Evolutionary conservation across 2,113 vertebrate genomes (phyloP).

Genomic region (Aptenodytes patagonicus): DNA sequence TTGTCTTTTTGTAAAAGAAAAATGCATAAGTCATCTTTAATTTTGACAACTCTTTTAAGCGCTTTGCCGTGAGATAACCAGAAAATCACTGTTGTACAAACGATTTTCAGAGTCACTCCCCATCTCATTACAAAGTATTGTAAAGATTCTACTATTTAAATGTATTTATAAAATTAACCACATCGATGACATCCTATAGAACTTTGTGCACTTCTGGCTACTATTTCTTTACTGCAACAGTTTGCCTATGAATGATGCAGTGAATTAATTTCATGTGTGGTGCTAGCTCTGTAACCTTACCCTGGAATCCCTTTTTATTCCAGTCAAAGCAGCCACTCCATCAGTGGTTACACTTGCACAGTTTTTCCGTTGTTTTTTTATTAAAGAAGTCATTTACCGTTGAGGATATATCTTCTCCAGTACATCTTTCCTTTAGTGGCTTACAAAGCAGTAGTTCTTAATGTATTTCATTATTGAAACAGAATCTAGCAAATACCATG

Average conservation of each 20-base stretch:
- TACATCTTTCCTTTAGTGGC: background rate
- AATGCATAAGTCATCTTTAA: background rate
- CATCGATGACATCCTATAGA: accelerated
- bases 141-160: background rate
- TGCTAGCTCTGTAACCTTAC: background rate
- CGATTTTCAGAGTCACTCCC: background rate
- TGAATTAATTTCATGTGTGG: background rate
- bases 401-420: background rate
- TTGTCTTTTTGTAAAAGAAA: background rate
- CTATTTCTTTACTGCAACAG: background rate
- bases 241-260: background rate
- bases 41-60: background rate
- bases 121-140: background rate
- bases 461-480: background rate
- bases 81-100: background rate
- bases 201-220: background rate
- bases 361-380: background rate
- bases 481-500: background rate
- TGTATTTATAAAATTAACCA: background rate
- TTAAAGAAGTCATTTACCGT: background rate
- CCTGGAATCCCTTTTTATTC: background rate
- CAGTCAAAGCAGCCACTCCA: background rate
- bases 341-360: background rate
- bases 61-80: background rate
- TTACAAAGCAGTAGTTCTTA: background rate